Percentiles rank a stretch among this genome's conserved stretches.
phyloP scores from a whole-genome alignment of 2,113 vertebrate genomes.

The Bombycilla garrulus region DNA sequence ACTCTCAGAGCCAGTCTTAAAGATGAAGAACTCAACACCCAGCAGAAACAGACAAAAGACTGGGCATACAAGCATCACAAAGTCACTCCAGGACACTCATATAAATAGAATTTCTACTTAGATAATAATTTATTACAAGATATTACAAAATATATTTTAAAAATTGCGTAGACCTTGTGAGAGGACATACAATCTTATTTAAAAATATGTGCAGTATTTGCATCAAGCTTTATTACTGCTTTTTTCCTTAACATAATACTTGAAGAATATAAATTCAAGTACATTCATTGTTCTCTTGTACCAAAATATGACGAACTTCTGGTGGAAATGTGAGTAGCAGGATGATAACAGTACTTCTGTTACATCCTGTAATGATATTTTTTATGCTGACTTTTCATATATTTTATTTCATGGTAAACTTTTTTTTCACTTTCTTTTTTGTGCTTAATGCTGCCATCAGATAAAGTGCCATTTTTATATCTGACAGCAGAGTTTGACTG shows the following conservation, averaged over 20 bases:
- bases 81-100: no score
- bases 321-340: not conserved
- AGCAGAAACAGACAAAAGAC: no score
- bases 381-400: not conserved
- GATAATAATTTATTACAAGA: not conserved
- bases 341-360: not conserved
- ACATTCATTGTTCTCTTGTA: not conserved
- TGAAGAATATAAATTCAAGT: not conserved
- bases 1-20: no score
- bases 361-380: not conserved
- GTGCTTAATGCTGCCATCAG: not conserved
- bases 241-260: not conserved
- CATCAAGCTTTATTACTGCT: not conserved
- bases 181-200: not conserved
- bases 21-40: no score
- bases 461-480: not conserved
- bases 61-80: no score
- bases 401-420: not conserved
- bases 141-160: not conserved
- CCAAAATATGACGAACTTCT: not conserved
- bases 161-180: not conserved
- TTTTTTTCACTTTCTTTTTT: not conserved
- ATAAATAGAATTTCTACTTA: not conserved
- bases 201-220: not conserved
- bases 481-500: not conserved